phyloP scores from a whole-genome alignment of 2,797 vertebrate species.

The Notolepis coatsorum region DNA sequence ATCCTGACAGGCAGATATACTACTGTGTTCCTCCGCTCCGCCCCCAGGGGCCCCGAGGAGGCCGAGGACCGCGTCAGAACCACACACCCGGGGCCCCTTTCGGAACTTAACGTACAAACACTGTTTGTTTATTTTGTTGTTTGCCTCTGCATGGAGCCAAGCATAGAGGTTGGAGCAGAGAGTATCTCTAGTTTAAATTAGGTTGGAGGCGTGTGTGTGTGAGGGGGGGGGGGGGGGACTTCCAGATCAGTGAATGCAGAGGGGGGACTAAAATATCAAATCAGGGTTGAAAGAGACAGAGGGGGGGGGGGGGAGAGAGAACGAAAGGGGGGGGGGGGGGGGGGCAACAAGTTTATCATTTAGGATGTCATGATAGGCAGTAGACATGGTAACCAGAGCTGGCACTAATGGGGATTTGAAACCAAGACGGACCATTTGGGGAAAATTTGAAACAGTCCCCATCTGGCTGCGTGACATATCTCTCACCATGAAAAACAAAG shows the following conservation, averaged over 20 bases:
- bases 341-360: background rate
- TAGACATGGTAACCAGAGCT: background rate
- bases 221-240: background rate
- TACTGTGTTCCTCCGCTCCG: slow-evolving; percentile 17
- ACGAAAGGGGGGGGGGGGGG: no score
- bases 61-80: slow-evolving; percentile 7
- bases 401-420: background rate
- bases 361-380: background rate
- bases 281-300: background rate
- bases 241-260: slow-evolving; percentile 2
- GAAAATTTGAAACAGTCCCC: background rate
- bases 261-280: background rate
- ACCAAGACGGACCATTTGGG: background rate
- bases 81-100: background rate
- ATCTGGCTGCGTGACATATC: background rate
- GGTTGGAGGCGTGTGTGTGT: no score
- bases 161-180: background rate
- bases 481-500: background rate
- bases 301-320: background rate
- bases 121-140: background rate
- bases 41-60: slow-evolving; percentile 21
- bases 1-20: slow-evolving; percentile 36
- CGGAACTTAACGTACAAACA: slow-evolving; percentile 12
- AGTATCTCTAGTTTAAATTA: background rate
- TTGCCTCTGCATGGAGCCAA: slow-evolving; percentile 7